These are phyloP conservation scores for Apostichopus parvimensis DNA, from an alignment of 35 echinoderm and acorn worm genomes.

Conservation along the genomic window DNA sequence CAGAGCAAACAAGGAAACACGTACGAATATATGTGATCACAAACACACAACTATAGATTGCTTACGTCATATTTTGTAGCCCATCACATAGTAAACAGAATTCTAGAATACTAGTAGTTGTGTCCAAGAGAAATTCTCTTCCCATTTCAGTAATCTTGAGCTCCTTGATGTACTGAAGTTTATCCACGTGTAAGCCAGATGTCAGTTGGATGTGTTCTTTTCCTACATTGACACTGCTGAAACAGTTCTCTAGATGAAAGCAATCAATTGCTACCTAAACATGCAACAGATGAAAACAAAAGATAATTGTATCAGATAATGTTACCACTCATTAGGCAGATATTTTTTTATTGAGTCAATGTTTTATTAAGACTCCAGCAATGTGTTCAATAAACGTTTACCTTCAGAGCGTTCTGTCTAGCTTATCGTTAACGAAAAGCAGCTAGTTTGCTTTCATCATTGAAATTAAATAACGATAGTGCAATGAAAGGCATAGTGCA, in stretches of 20 bases:
- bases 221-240: neutral
- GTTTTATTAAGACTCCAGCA: no score
- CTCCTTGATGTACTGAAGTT: neutral
- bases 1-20: neutral
- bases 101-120: neutral
- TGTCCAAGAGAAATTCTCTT: neutral
- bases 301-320: neutral
- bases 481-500: no score
- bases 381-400: no score
- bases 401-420: neutral
- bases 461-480: neutral
- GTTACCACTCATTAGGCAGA: neutral
- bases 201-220: neutral
- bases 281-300: neutral
- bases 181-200: neutral
- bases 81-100: neutral
- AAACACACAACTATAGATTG: neutral
- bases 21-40: neutral
- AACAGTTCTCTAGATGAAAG: neutral
- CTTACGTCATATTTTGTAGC: neutral
- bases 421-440: neutral
- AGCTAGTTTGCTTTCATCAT: neutral
- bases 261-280: neutral
- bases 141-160: slow-evolving; percentile 2
- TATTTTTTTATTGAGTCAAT: neutral